A percentile compares a stretch with the other conserved stretches of the same genome.
These are phyloP conservation scores for Chrysogorgia sp. DNA, from an alignment of 92 coral and sea anemone genomes.

Conservation along the genomic window DNA sequence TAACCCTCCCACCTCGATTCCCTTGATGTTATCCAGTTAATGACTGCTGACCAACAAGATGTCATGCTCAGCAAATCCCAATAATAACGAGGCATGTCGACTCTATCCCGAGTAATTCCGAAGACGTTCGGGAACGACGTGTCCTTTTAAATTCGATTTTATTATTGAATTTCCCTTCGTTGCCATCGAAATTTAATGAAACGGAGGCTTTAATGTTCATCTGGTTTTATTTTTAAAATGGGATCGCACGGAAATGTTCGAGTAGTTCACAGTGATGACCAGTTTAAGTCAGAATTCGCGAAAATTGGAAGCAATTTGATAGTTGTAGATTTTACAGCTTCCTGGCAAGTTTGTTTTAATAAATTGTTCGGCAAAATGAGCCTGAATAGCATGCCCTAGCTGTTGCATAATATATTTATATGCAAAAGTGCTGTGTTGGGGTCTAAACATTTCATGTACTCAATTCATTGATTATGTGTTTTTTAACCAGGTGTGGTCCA, in stretches of 20 bases:
- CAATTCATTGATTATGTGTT: background rate
- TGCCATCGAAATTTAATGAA: no score
- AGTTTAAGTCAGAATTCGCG: slow-evolving; percentile 77
- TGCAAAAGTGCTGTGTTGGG: background rate
- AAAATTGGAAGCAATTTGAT: slow-evolving; percentile 78
- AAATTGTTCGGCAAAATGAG: background rate
- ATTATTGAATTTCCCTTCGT: background rate
- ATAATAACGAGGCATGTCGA: no score
- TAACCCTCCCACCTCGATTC: no score
- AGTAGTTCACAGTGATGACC: slow-evolving; percentile 69
- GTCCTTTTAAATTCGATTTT: background rate
- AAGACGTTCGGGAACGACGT: background rate
- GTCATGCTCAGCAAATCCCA: no score
- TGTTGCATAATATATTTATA: background rate
- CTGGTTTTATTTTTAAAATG: background rate
- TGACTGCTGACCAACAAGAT: no score
- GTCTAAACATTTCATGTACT: background rate
- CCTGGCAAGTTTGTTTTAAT: slow-evolving; percentile 69
- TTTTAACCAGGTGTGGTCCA: slow-evolving; percentile 87
- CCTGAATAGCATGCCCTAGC: no score
- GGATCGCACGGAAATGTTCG: slow-evolving; percentile 77
- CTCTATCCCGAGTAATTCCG: background rate
- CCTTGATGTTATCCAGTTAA: no score
- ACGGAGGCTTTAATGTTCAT: background rate
- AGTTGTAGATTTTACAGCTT: slow-evolving; percentile 88